Percentiles rank a stretch among this genome's conserved stretches.
Evolutionary conservation across 2,888 invertebrate genomes (phyloP).

Genomic region (Spialia ferax): DNA sequence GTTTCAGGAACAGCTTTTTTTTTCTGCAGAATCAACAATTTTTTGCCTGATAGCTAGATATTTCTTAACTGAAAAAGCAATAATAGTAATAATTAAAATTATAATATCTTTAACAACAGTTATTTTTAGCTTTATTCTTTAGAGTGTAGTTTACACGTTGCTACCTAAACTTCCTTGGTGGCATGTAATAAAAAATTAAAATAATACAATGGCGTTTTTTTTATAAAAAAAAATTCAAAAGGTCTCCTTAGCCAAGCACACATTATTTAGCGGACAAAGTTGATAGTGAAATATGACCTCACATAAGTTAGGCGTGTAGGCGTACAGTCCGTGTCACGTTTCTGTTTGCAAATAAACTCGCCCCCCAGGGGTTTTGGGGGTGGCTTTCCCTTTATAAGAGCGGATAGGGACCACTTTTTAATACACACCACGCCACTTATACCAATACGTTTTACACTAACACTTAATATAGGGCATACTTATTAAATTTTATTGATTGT

Average conservation of each 20-base stretch:
- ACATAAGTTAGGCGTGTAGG: not conserved
- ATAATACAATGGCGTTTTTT: not conserved
- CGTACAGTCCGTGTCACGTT: not conserved
- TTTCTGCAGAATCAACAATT: no score
- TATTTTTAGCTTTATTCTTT: no score
- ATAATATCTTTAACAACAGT: no score
- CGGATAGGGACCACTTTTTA: not conserved
- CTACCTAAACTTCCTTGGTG: not conserved
- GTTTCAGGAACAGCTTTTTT: no score
- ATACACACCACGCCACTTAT: no score
- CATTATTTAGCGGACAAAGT: not conserved
- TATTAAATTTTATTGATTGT: no score
- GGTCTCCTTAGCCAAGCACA: not conserved
- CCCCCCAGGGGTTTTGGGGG: not conserved
- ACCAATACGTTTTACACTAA: no score
- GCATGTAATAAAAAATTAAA: not conserved
- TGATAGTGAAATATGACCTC: slow-evolving; percentile 8
- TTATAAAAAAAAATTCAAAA: not conserved
- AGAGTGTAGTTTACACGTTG: no score
- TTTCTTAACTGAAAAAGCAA: no score
- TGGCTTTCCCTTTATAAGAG: not conserved
- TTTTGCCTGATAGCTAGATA: no score
- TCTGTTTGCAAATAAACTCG: slow-evolving; percentile 1
- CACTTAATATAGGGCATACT: no score
- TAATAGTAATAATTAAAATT: no score